A percentile compares a stretch with the other conserved stretches of the same genome.
Evolutionary conservation across 2,797 vertebrate species (phyloP).

Genomic region (Paratrypauchen microcephalus): DNA sequence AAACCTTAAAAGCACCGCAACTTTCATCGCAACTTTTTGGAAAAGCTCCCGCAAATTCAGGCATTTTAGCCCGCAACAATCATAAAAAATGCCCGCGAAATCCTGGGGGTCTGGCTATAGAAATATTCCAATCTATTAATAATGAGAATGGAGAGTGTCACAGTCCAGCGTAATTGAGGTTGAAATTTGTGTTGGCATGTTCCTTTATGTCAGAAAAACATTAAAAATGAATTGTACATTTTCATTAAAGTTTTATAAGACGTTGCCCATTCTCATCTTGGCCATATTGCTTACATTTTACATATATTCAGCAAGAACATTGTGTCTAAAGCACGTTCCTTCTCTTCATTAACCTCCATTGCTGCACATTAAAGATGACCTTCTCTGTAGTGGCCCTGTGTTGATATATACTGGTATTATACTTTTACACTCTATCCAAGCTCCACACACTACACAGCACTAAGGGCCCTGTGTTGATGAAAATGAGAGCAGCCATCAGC

Average conservation of each 20-base stretch:
- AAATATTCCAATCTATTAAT: not conserved
- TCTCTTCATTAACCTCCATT: slow-evolving; percentile 32
- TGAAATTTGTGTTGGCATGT: not conserved
- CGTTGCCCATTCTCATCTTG: not conserved
- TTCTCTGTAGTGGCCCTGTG: slow-evolving; percentile 8
- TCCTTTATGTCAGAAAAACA: not conserved
- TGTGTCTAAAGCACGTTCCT: slow-evolving; percentile 50
- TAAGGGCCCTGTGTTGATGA: slow-evolving; percentile 36
- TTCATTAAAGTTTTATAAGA: not conserved
- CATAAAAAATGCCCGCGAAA: too few species aligned
- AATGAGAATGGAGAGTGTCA: not conserved
- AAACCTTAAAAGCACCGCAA: too few species aligned
- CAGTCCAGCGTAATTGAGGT: not conserved
- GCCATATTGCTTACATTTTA: not conserved
- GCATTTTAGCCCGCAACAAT: too few species aligned
- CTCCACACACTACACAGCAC: slow-evolving; percentile 31
- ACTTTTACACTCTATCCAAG: slow-evolving; percentile 20
- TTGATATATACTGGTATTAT: too few species aligned
- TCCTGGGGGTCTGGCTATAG: too few species aligned
- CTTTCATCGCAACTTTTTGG: too few species aligned
- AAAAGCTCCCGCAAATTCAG: too few species aligned
- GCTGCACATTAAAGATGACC: slow-evolving; percentile 3
- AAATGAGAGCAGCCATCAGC: slow-evolving; percentile 32
- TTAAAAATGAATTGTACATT: not conserved
- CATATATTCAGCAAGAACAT: not conserved